Base-by-base conservation (phyloP, 2,113 vertebrate species). In the Erpornis zantholeuca region DNA sequence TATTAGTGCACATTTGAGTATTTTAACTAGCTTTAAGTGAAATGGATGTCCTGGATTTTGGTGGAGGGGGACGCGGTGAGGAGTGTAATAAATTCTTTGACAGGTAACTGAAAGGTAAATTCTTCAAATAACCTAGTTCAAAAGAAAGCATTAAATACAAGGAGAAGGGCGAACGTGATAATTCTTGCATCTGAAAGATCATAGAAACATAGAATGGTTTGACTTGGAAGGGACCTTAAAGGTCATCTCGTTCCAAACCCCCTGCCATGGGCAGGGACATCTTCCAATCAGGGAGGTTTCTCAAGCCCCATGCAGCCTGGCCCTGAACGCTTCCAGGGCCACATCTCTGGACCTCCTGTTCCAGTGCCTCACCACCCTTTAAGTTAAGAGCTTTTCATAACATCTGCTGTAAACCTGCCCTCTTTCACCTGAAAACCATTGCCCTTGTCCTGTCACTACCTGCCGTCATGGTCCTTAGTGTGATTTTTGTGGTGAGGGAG, bases 31-130 rank as follows among this genome's bases (percentile, higher is more conserved):
- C 3, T 71, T 57, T 35, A 61, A 61, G 14, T 69, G 64, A 82
- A 89, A 69, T 57, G 7, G 5, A 11, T 81, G 20, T 54, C 76
- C 13, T 47, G 19, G 15, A 45, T 69, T 77, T 45, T 54, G 42
- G 28, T 7, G 31, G 17, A 11, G 24, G 11, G 11, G 17, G 8
- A 14, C 19, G 8, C 2, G 0, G 4, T 53, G 63, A 9, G 10
- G 19, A 54, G 7, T 49, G 9, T 71, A 57, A 49, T 53, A 29
- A 64, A 72, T 75, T 75, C 7, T 54, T 59, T 76, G 36, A 33
- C 53, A 49, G 12, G 28, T 53, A 45, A 40, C 2, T 73, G 65
- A 50, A 56, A 83, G 50, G 17, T 89, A 65, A 86, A 80, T 82
- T 91, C 10, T 59, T 78, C 25, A 60, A 77, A 44, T 71, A 71